These are phyloP conservation scores for Oncorhynchus kisutch DNA, from an alignment of 2,113 vertebrate genomes.

Conservation along the genomic window DNA sequence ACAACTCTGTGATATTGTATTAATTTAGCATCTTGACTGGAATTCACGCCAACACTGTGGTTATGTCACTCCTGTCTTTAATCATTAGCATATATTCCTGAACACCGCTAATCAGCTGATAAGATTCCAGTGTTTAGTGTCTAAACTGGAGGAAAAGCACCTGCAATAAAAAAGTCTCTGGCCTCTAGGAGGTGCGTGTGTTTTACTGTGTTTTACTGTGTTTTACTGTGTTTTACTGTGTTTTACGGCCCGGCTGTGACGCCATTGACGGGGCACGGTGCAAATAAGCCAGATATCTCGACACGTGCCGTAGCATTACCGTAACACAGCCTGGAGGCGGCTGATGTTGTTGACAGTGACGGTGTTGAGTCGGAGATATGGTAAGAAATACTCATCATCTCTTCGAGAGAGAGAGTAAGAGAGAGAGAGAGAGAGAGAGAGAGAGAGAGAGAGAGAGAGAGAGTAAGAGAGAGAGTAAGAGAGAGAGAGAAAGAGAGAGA, in stretches of 20 bases:
- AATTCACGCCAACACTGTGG: slow-evolving; percentile 12
- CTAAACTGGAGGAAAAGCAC: slow-evolving; percentile 51
- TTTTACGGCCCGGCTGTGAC: slow-evolving; percentile 54
- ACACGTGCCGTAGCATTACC: slow-evolving; percentile 51
- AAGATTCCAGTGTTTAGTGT: slow-evolving; percentile 44
- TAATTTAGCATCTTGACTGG: slow-evolving; percentile 9
- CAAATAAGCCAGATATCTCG: slow-evolving; percentile 50
- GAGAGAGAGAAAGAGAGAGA: too few relatives aligned
- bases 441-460: too few relatives aligned
- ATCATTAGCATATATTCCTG: slow-evolving; percentile 21
- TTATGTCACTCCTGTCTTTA: slow-evolving; percentile 32
- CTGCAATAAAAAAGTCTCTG: slow-evolving; percentile 43
- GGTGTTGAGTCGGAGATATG: slow-evolving; percentile 54
- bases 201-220: too few relatives aligned
- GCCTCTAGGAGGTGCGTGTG: slow-evolving; percentile 6
- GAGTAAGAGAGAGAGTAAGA: too few relatives aligned
- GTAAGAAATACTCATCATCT: slow-evolving; percentile 60
- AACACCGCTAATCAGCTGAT: slow-evolving; percentile 56
- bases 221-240: too few relatives aligned
- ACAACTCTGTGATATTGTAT: neutral
- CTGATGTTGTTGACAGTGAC: slow-evolving; percentile 45
- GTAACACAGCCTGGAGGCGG: slow-evolving; percentile 48
- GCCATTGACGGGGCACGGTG: slow-evolving; percentile 17
- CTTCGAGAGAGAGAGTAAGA: slow-evolving; percentile 8
- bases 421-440: too few relatives aligned